Evolutionary conservation across 2,888 invertebrate species (phyloP).

Genomic region (Sisyra terminalis): DNA sequence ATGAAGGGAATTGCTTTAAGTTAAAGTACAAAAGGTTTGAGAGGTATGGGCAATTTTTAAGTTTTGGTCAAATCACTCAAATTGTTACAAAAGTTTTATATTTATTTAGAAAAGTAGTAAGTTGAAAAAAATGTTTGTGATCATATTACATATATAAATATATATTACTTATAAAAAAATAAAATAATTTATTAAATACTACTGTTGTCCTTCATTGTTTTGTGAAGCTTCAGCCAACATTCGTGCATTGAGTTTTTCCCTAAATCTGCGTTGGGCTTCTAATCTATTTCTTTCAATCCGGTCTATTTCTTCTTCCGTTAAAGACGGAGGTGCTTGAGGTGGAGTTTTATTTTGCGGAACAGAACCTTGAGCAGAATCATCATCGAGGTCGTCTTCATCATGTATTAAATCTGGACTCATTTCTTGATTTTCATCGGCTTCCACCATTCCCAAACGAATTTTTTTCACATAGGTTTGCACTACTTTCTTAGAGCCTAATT

Average conservation of each 20-base stretch:
- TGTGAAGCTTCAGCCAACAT: neutral
- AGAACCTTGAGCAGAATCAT: conserved; percentile 16
- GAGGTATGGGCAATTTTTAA: too few species aligned
- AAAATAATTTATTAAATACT: neutral
- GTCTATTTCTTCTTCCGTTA: conserved; percentile 42
- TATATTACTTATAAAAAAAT: too few species aligned
- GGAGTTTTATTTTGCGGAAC: conserved; percentile 2
- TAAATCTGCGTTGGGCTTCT: conserved; percentile 43
- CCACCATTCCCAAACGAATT: conserved; percentile 43
- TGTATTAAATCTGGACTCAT: conserved; percentile 16
- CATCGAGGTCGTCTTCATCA: conserved; percentile 37
- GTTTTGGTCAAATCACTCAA: too few species aligned
- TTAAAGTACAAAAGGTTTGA: too few species aligned
- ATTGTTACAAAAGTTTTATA: too few species aligned
- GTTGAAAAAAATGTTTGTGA: too few species aligned
- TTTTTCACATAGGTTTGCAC: conserved; percentile 55
- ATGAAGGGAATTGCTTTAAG: too few species aligned
- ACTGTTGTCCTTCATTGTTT: neutral
- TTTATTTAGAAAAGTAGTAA: too few species aligned
- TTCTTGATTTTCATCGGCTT: conserved; percentile 13
- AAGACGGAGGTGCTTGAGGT: conserved; percentile 9
- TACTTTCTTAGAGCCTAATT: conserved; percentile 63
- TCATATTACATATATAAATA: too few species aligned
- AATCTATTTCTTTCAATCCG: conserved; percentile 46
- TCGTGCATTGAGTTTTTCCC: conserved; percentile 21